These are phyloP conservation scores for Smithornis capensis DNA, from an alignment of 2,113 vertebrate genomes.

Conservation along the genomic window DNA sequence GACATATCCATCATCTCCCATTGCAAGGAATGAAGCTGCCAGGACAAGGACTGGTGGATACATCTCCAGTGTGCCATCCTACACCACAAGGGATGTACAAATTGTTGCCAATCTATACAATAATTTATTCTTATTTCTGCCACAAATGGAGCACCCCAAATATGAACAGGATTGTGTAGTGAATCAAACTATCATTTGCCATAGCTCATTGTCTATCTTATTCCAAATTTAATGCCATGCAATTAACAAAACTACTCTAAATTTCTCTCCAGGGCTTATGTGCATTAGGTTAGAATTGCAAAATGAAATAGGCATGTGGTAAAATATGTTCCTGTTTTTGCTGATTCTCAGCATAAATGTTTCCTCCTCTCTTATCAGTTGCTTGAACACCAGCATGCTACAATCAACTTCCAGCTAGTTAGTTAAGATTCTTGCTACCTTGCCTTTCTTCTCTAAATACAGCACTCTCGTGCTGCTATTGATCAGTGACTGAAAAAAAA, in stretches of 20 bases:
- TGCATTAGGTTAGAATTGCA: neutral
- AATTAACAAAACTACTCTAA: neutral
- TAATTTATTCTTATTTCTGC: neutral
- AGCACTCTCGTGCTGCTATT: neutral
- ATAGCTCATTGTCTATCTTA: neutral
- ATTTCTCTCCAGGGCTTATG: neutral
- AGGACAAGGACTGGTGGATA: neutral
- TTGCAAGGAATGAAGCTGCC: neutral
- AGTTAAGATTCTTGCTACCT: conserved; percentile 46
- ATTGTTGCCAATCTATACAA: neutral
- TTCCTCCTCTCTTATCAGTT: neutral
- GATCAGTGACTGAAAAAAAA: conserved; percentile 18
- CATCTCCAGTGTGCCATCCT: neutral
- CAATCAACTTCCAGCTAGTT: conserved; percentile 27
- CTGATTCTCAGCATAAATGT: conserved; percentile 12
- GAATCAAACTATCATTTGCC: neutral
- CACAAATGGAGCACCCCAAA: neutral
- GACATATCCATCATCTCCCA: neutral
- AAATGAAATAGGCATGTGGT: neutral
- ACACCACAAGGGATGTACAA: neutral
- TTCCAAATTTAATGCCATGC: neutral
- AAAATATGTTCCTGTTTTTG: neutral
- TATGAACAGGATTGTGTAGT: neutral
- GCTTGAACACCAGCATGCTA: neutral
- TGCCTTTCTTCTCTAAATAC: conserved; percentile 47